Conservation (phyloP, 2,797 vertebrate genomes). For the Pelobates cultripes region DNA sequence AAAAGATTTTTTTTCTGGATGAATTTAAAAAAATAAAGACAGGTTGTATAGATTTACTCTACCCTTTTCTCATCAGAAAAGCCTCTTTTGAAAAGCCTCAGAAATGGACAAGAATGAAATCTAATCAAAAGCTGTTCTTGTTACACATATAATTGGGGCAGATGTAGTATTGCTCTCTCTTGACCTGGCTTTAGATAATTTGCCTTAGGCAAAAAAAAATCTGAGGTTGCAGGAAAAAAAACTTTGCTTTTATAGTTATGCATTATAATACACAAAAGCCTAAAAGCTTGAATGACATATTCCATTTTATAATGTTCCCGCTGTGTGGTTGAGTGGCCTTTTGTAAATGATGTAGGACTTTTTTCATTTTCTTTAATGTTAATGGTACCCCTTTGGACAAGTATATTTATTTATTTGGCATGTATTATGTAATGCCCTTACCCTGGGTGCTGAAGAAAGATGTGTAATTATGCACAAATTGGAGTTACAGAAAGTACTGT, state of each 20-base stretch:
- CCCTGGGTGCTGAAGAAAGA: too few relatives aligned
- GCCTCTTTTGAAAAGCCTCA: neutral
- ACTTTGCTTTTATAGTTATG: neutral
- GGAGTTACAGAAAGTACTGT: too few relatives aligned
- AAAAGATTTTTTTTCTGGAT: too few relatives aligned
- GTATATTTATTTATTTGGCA: too few relatives aligned
- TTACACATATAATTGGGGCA: constrained; percentile 29
- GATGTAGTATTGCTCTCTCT: constrained; percentile 13
- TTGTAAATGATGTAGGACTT: neutral
- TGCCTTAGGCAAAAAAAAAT: neutral
- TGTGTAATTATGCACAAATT: too few relatives aligned
- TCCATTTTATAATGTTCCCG: neutral
- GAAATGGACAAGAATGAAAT: constrained; percentile 17
- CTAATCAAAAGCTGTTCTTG: constrained; percentile 6
- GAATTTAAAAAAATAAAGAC: too few relatives aligned
- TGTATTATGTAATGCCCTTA: too few relatives aligned
- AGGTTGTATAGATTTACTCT: too few relatives aligned
- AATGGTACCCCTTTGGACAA: too few relatives aligned
- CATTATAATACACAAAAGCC: neutral
- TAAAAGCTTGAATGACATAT: neutral
- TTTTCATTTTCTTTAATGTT: neutral
- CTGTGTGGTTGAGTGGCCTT: neutral
- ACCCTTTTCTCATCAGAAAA: neutral
- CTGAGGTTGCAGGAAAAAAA: neutral
- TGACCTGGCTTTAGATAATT: constrained; percentile 17